Evolutionary conservation across 2,797 vertebrate species (phyloP), one percentile per base, ranked within the genome.

Genomic region (Onychomys arenicola): DNA sequence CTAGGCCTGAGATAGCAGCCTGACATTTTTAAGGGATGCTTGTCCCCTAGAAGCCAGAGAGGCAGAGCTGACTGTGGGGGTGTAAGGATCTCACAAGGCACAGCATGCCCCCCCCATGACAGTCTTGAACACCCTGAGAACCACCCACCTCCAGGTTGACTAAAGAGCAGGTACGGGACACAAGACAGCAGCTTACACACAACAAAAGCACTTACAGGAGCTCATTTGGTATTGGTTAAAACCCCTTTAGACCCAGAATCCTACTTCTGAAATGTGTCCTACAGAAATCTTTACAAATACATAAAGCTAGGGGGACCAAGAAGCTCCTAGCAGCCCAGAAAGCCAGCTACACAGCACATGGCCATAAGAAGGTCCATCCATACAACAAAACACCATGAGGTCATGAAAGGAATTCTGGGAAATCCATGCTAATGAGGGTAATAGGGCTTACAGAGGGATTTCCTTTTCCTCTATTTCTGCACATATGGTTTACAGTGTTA

Each of bases 211-310:
- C 40, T 34, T 43, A 21, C 10, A 49, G 61, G 40, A 34, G 2
- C 49, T 29, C 12, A 67, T 78, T 90, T 32, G 67, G 6, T 73
- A 91, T 83, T 0, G 0, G 65, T 90, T 46, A 89, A 78, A 67
- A 85, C 89, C 61, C 67, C 65, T 81, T 83, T 95, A 59, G 75
- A 67, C 46, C 85, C 89, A 91, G 91, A 87, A 61, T 80, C 82
- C 91, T 71, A 91, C 59, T 76, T 92, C 37, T 89, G 63, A 96
- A 93, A 90, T 29, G 9, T 75, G 81, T 67, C 75, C 75, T 75
- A 80, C 34, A 94, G 92, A 91, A 77, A 93, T 83, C 78, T 87
- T 93, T 90, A 91, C 6, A 90, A 49, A 92, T 37, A 82, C 21
- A 46, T 25, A 87, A 69, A 82, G 52, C 49, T 1, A 61, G 6